These are phyloP conservation scores for Aleiodes alternator DNA, from an alignment of 2,888 invertebrate genomes.

Conservation along the genomic window DNA sequence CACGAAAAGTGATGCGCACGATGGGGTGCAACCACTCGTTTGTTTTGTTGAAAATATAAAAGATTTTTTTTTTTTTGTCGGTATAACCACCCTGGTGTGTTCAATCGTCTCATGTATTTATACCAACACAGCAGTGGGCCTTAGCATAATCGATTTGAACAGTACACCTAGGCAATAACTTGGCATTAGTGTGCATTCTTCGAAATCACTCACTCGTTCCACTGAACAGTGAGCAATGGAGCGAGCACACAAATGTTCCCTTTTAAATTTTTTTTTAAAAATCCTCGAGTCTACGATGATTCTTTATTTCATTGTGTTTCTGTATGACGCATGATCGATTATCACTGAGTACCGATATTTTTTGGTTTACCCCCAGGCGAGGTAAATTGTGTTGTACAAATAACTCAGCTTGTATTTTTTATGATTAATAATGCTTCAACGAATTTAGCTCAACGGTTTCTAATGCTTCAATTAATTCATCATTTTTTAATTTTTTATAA, in stretches of 20 bases:
- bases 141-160: conserved; percentile 56
- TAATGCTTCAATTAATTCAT: too few relatives aligned
- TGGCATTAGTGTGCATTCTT: conserved; percentile 55
- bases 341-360: conserved; percentile 58
- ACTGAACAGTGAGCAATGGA: conserved; percentile 49
- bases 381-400: conserved; percentile 60
- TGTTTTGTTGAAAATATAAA: conserved; percentile 22
- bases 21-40: conserved; percentile 46
- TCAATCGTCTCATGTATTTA: conserved; percentile 40
- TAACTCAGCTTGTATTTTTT: conserved; percentile 43
- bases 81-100: conserved; percentile 25
- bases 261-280: conserved; percentile 38
- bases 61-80: neutral
- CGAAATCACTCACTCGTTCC: conserved; percentile 54
- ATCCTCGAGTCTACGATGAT: conserved; percentile 21
- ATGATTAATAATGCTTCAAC: too few relatives aligned
- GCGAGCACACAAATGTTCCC: conserved; percentile 46
- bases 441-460: too few relatives aligned
- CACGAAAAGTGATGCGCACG: conserved; percentile 53
- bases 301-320: conserved; percentile 25
- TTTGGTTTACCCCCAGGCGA: conserved; percentile 49
- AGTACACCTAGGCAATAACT: conserved; percentile 52
- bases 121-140: conserved; percentile 29
- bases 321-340: conserved; percentile 63
- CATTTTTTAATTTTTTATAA: too few relatives aligned